Conservation (phyloP, 2,113 vertebrate genomes). For the Myodes glareolus region DNA sequence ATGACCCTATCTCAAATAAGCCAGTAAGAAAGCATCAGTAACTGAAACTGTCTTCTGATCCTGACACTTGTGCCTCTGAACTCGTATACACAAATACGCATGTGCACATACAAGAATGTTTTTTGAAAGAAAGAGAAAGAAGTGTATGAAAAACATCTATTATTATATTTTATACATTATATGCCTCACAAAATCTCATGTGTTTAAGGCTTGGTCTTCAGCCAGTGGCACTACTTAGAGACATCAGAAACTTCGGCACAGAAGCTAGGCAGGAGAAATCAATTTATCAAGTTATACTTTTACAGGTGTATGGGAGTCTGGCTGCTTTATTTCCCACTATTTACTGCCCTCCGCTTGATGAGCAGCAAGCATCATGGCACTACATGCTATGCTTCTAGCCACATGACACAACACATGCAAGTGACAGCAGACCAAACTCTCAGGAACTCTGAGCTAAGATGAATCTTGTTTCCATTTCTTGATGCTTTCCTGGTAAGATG, state of each 20-base stretch:
- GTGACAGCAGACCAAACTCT: not conserved
- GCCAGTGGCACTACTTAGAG: not conserved
- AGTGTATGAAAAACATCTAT: not conserved
- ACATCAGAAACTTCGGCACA: not conserved
- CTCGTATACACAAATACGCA: not conserved
- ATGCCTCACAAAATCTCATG: not conserved
- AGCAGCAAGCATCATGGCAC: not conserved
- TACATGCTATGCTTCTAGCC: not conserved
- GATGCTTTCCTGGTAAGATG: not conserved
- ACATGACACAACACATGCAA: not conserved
- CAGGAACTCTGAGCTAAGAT: not conserved
- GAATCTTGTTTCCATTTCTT: not conserved
- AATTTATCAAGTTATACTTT: not conserved
- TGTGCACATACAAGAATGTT: not conserved
- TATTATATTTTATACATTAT: not conserved
- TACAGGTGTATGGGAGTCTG: not conserved
- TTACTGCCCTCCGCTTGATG: too few relatives aligned
- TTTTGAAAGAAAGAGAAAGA: not conserved
- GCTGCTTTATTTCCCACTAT: too few relatives aligned
- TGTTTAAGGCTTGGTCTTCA: not conserved
- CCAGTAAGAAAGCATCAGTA: too few relatives aligned
- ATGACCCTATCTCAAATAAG: not conserved
- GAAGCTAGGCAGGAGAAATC: not conserved
- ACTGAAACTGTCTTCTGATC: not conserved
- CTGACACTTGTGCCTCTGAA: not conserved